These are phyloP conservation scores for Elysia crispata DNA, from an alignment of 2,888 invertebrate genomes.

Conservation along the genomic window DNA sequence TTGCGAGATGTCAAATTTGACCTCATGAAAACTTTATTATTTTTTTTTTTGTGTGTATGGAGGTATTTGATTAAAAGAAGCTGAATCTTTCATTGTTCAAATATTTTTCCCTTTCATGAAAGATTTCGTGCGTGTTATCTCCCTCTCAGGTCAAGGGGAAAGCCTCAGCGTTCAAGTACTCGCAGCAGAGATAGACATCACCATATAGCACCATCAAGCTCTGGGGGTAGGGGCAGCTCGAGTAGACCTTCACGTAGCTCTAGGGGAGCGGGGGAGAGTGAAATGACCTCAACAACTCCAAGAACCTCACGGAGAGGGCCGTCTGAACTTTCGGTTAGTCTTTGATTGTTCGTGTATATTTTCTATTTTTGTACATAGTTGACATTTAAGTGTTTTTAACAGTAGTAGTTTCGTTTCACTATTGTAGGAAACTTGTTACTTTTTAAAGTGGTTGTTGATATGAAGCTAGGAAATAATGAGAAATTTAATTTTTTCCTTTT, in stretches of 20 bases:
- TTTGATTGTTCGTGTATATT: slow-evolving; percentile 59
- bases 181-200: slow-evolving; percentile 44
- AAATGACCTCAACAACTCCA: slow-evolving; percentile 3
- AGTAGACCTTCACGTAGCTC: slow-evolving; percentile 24
- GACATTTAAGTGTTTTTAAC: background rate
- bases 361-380: background rate
- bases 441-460: background rate
- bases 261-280: slow-evolving; percentile 17
- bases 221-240: slow-evolving; percentile 5
- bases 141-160: no score
- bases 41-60: no score
- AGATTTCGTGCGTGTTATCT: no score
- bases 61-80: no score
- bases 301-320: slow-evolving; percentile 63
- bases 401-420: background rate
- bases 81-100: no score
- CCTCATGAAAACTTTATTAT: no score
- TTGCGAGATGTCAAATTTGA: no score
- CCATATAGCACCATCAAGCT: background rate
- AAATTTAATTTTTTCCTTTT: no score
- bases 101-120: no score
- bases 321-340: slow-evolving; percentile 68
- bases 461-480: no score
- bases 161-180: slow-evolving; percentile 25
- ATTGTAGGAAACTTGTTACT: background rate